Conservation (phyloP, 2,888 invertebrate genomes). For the Acrocera orbiculus region DNA sequence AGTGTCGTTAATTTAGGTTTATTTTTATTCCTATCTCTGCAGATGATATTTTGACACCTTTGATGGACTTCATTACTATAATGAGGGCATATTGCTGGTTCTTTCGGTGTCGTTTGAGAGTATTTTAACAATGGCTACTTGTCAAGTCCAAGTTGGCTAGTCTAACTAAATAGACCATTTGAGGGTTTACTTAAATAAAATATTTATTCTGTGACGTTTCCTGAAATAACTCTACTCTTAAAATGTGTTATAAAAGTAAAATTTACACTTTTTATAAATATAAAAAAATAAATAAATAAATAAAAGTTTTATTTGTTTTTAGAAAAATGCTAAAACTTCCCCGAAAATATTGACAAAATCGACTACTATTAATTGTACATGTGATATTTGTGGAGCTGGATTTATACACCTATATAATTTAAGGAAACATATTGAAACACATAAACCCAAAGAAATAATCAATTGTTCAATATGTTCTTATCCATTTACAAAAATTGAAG, state of each 20-base stretch:
- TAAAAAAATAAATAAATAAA: not conserved
- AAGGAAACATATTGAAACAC: slow-evolving; percentile 6
- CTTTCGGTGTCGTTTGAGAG: no score
- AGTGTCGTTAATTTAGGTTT: no score
- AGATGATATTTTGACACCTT: no score
- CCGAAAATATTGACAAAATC: slow-evolving; percentile 1
- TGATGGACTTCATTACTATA: no score
- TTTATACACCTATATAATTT: slow-evolving; percentile 11
- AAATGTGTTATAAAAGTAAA: not conserved
- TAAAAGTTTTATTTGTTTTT: not conserved
- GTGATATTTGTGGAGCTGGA: slow-evolving; percentile 12
- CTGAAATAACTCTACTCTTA: not conserved
- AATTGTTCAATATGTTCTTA: slow-evolving; percentile 1
- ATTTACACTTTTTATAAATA: not conserved
- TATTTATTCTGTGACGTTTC: no score
- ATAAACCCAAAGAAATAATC: slow-evolving; percentile 1
- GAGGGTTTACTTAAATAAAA: no score
- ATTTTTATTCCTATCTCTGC: no score
- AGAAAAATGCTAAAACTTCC: no score
- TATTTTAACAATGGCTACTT: no score
- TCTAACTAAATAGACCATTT: no score
- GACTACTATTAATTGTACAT: slow-evolving; percentile 5
- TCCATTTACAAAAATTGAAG: slow-evolving; percentile 3
- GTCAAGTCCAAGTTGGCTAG: no score
- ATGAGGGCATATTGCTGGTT: no score